Evolutionary conservation across 2,888 invertebrate species (phyloP), one percentile per base, ranked within the genome.

Genomic region (Ypsolopha sequella): DNA sequence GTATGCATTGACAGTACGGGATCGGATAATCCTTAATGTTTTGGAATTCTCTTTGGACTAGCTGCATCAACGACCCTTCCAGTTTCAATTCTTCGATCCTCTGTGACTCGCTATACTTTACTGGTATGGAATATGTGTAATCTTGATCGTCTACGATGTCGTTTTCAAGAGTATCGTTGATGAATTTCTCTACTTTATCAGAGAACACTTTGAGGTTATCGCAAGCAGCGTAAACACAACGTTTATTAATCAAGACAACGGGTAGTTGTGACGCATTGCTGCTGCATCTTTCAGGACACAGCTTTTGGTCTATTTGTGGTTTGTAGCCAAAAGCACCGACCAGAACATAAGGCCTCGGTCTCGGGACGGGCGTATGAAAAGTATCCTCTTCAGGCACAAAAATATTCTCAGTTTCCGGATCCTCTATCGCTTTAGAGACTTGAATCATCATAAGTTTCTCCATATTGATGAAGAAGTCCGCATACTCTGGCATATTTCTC

Each of bases 371-470:
- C 1, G 73, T 67, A 13, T 66, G 64, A 35, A 67, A 62, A 41
- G 53, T 39, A 11, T 63, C 56, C 9, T 62, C 60, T 38, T 80
- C 76, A 1, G 53, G 41, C 50, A 66, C 62, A 52, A 84, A 70
- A n/a, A 84, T 65, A 54, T 74, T 84, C 54, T 71, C 68, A 36
- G 60, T 65, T 3, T 56, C 59, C 0, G 81, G 78, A 39, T 74
- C 61, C 10, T 76, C 72, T n/a, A 74, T 51, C 2, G 65, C 63
- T 53, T 77, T 69, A 51, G 68, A 70, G 9, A 86, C 50, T 55
- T 86, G 86, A 51, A 84, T 51, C 56, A 85, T 57, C 79, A 86
- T 75, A 43, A 85, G 57, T 54, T 78, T 80, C 55, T 86, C 85
- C 67, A 82, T 72, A 47, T 85, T 76, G 41, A 79, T 66, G 55